Conservation (phyloP, 2,888 invertebrate species). For the Caenorhabditis virilis region DNA sequence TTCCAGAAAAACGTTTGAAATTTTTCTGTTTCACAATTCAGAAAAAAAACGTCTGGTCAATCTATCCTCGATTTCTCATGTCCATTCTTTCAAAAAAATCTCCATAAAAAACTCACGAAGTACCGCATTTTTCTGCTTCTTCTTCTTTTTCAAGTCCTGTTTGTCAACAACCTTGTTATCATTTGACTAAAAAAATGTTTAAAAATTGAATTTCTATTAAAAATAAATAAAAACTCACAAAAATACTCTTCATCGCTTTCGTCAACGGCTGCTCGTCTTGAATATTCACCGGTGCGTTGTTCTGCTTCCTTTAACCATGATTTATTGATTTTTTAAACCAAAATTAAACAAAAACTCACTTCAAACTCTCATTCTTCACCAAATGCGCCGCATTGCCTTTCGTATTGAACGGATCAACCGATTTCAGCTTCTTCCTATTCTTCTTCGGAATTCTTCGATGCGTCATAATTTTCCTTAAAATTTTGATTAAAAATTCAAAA, state of each 20-base stretch:
- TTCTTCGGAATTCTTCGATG: slow-evolving; percentile 52
- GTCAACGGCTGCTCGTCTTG: slow-evolving; percentile 43
- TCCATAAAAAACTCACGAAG: slow-evolving; percentile 25
- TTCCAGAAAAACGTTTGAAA: background rate
- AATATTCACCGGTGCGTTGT: slow-evolving; percentile 20
- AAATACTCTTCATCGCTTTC: slow-evolving; percentile 28
- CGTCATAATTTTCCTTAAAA: slow-evolving; percentile 13
- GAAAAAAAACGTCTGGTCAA: too few relatives aligned
- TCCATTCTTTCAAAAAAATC: too few relatives aligned
- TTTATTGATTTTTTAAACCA: background rate
- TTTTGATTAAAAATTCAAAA: background rate
- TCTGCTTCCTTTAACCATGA: slow-evolving; percentile 14
- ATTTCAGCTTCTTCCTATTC: slow-evolving; percentile 56
- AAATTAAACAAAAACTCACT: slow-evolving; percentile 5
- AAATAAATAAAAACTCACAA: slow-evolving; percentile 2
- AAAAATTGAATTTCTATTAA: background rate
- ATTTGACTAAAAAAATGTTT: background rate
- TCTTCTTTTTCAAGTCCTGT: slow-evolving; percentile 26
- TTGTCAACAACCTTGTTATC: slow-evolving; percentile 2
- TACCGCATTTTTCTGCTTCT: slow-evolving; percentile 38
- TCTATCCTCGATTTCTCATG: too few relatives aligned
- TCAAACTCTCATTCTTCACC: slow-evolving; percentile 8
- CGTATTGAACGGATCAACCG: slow-evolving; percentile 52
- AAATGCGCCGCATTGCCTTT: slow-evolving; percentile 24
- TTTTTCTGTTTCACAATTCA: background rate